Evolutionary conservation across 2,888 invertebrate genomes (phyloP), one percentile per base, ranked within the genome.

Genomic region (Thecophora atra): DNA sequence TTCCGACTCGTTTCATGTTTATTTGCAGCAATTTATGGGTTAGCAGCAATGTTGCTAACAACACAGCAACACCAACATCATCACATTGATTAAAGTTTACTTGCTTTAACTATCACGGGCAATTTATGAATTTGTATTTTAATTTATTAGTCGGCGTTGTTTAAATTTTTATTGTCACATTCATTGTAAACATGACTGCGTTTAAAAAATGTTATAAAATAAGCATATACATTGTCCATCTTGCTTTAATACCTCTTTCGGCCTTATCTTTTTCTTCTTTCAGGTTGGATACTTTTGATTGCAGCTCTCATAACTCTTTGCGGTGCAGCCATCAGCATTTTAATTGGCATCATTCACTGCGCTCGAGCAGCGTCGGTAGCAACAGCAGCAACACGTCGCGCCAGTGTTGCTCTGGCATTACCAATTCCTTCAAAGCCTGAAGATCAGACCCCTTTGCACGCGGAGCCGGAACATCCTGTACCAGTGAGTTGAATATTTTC

Each of bases 381-480:
- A 72, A 72, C 77, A 73, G 74, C 77, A 63, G 63, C 76, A 65
- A 76, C 83, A 79, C 77, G 78, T 76, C 79, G 78, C 77, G 78
- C 74, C 76, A 72, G 72, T 72, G 71, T 70, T 77, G 77, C 72
- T 77, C 85, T 85, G 85, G 85, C 85, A 81, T 84, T 85, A 78
- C 83, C 86, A 82, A 84, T 83, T 81, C 80, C 81, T 75, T 79
- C 80, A 76, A 81, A 80, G 77, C 81, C 82, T 76, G 80, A 81
- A 76, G 82, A 84, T 75, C 81, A 79, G 80, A 83, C 81, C 79
- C 84, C 85, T 85, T 83, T 85, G 81, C 82, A 83, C 82, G 83
- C 82, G 82, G 84, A 86, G 85, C 85, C 86, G 86, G 87, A 87
- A 84, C 84, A 86, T 83, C 83, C 87, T 84, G 86, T 87, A 86